phyloP scores from a whole-genome alignment of 2,113 vertebrate species.

The Taxidea taxus region DNA sequence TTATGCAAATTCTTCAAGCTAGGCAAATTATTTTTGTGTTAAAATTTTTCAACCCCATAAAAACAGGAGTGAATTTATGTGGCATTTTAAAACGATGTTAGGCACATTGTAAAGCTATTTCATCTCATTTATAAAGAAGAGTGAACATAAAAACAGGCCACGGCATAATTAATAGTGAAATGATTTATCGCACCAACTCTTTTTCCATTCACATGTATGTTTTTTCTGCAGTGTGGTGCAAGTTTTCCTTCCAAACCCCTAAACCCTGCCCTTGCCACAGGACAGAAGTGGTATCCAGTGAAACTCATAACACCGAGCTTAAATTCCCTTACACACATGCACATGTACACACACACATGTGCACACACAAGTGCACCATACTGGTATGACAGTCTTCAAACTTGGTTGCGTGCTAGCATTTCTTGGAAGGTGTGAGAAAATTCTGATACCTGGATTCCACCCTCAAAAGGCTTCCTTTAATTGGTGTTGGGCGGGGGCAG shows the following conservation, averaged over 20 bases:
- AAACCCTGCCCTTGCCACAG: background rate
- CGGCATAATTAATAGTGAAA: conserved; percentile 74
- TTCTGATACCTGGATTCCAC: background rate
- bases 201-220: conserved; percentile 53
- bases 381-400: background rate
- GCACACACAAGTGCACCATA: background rate
- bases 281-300: background rate
- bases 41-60: conserved; percentile 77
- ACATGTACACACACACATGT: rapidly evolving
- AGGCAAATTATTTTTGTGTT: conserved; percentile 77
- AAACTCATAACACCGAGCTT: background rate
- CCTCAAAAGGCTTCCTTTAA: background rate
- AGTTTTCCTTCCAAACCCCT: background rate
- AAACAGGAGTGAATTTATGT: conserved; percentile 77
- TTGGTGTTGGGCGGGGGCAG: background rate
- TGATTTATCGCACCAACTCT: conserved; percentile 62
- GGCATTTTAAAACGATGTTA: conserved; percentile 76
- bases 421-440: background rate
- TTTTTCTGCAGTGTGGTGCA: conserved; percentile 24
- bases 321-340: background rate
- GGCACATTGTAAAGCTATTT: conserved; percentile 78
- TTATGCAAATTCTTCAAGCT: conserved; percentile 78
- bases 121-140: conserved; percentile 77
- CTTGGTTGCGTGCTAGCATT: background rate
- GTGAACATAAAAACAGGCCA: conserved; percentile 77